Evolutionary conservation across 1,140 invertebrate genomes (phyloP).

Genomic region (Scylla paramamosain): DNA sequence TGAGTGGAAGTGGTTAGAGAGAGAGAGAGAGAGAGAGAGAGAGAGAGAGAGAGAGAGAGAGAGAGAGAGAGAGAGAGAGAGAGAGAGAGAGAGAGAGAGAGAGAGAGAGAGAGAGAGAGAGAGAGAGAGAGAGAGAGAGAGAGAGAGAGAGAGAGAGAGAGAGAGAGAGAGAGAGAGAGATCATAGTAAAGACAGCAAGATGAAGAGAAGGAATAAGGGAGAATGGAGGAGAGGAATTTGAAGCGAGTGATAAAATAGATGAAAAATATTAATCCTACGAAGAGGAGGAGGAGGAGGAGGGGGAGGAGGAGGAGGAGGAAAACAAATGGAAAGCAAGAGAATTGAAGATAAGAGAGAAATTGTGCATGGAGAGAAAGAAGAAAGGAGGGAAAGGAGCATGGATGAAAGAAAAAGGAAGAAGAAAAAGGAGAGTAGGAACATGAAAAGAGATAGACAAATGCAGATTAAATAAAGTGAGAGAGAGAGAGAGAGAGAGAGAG

Average conservation of each 20-base stretch:
- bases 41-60: constrained; percentile 3
- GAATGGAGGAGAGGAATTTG: not conserved
- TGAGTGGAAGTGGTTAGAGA: not conserved
- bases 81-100: not conserved
- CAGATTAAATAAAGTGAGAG: not conserved
- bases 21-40: constrained; percentile 12
- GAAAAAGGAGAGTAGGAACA: not conserved
- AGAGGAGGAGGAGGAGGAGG: too few relatives aligned
- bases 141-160: constrained; percentile 14
- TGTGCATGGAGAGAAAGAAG: too few relatives aligned
- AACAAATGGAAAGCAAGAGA: too few relatives aligned
- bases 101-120: not conserved
- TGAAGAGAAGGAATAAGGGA: not conserved
- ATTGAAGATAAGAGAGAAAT: too few relatives aligned
- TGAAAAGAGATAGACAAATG: not conserved
- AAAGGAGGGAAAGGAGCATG: not conserved
- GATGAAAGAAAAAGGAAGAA: not conserved
- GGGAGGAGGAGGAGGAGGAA: too few relatives aligned
- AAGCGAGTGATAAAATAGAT: too few relatives aligned
- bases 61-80: not conserved
- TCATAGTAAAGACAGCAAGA: not conserved
- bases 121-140: not conserved
- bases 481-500: not conserved
- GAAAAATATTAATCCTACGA: too few relatives aligned
- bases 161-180: not conserved